phyloP scores from a whole-genome alignment of 2,113 vertebrate genomes.

The Conger conger region DNA sequence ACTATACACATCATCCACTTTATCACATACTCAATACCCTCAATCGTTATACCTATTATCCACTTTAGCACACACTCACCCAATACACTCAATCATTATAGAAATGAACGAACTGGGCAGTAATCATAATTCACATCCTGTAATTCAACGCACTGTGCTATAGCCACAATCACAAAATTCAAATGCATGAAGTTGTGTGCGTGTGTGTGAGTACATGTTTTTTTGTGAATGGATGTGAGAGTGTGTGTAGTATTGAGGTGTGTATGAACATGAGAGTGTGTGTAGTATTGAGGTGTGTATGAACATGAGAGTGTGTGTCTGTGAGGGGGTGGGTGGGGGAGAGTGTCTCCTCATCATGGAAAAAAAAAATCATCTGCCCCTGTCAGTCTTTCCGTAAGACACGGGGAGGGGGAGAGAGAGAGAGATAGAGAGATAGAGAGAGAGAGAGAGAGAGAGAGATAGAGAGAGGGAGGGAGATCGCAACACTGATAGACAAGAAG shows the following conservation, averaged over 20 bases:
- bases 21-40: too few species aligned
- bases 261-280: background rate
- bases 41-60: too few species aligned
- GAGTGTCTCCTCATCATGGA: conserved; percentile 60
- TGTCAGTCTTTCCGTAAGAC: conserved; percentile 60
- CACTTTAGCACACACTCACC: too few species aligned
- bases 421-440: background rate
- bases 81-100: too few species aligned
- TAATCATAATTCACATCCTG: background rate
- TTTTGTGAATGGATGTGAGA: background rate
- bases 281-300: background rate
- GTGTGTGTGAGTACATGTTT: conserved; percentile 9
- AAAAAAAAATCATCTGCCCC: conserved; percentile 63
- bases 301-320: conserved; percentile 12
- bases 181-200: background rate
- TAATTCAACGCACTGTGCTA: background rate
- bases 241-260: conserved; percentile 25
- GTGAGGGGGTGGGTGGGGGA: conserved; percentile 39
- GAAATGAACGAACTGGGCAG: background rate
- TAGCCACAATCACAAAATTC: background rate
- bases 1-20: too few species aligned
- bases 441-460: conserved; percentile 49
- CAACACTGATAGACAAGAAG: too few species aligned
- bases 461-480: conserved; percentile 32
- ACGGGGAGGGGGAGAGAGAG: background rate